Conservation (phyloP, 2,797 vertebrate species). For the Anolis apletophallus region DNA sequence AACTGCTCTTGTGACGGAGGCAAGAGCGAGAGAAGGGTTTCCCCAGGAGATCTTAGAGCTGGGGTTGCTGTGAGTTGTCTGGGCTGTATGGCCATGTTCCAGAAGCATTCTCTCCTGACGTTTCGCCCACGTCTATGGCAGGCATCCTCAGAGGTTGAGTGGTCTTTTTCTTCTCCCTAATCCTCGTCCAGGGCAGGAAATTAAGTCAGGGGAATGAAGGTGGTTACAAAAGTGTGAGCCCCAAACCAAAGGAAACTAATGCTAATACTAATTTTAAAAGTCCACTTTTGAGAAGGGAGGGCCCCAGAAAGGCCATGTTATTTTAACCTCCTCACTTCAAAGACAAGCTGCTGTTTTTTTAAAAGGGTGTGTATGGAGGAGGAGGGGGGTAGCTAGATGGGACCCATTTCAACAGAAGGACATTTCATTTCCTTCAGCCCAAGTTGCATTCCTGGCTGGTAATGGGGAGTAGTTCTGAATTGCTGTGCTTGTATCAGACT, state of each 20-base stretch:
- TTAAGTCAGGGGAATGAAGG: accelerated
- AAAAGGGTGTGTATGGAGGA: constrained; percentile 46
- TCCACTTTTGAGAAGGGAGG: constrained; percentile 72
- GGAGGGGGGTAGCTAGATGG: constrained; percentile 56
- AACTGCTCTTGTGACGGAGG: too few relatives aligned
- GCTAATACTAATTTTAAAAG: constrained; percentile 74
- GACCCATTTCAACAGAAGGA: constrained; percentile 84
- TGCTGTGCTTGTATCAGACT: constrained; percentile 80
- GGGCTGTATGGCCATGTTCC: too few relatives aligned
- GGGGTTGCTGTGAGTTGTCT: too few relatives aligned
- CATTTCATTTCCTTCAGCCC: constrained; percentile 86
- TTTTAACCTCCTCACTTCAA: constrained; percentile 91
- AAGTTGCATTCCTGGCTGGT: constrained; percentile 84
- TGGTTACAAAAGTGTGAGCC: neutral
- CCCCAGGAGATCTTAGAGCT: too few relatives aligned
- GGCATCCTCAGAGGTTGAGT: too few relatives aligned
- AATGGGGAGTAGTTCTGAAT: constrained; percentile 86
- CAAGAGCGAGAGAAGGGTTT: too few relatives aligned
- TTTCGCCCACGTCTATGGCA: too few relatives aligned
- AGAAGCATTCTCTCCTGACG: too few relatives aligned
- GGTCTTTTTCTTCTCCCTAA: too few relatives aligned
- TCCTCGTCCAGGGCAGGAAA: neutral
- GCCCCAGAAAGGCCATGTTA: constrained; percentile 79
- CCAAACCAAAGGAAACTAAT: constrained; percentile 25
- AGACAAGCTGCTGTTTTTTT: constrained; percentile 67